A percentile compares a stretch with the other conserved stretches of the same genome.
These are phyloP conservation scores for Ophion ventricosus DNA, from an alignment of 2,888 invertebrate species.

Conservation along the genomic window DNA sequence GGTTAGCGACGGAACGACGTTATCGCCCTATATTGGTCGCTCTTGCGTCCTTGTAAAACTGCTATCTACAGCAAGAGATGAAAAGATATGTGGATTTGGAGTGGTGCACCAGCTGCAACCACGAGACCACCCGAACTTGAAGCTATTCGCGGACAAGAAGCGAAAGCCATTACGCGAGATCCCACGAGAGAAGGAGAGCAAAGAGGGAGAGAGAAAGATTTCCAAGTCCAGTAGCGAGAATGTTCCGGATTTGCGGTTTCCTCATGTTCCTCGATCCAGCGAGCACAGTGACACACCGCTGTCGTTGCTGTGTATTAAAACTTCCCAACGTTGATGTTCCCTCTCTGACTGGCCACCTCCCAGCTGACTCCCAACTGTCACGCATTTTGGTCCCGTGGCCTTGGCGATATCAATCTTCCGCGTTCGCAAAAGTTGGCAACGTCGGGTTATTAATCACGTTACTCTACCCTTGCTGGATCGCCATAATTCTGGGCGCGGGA, in stretches of 20 bases:
- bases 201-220: background rate
- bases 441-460: conserved; percentile 76
- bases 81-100: conserved; percentile 34
- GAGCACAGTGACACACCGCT: conserved; percentile 64
- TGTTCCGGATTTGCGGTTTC: conserved; percentile 19
- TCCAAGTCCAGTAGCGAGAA: conserved; percentile 27
- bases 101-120: conserved; percentile 31
- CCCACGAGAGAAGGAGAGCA: conserved; percentile 11
- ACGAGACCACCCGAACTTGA: background rate
- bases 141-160: conserved; percentile 21
- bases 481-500: conserved; percentile 74
- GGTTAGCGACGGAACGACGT: conserved; percentile 38
- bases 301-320: conserved; percentile 73
- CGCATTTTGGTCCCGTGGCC: conserved; percentile 48
- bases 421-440: conserved; percentile 76
- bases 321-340: conserved; percentile 60
- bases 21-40: conserved; percentile 47
- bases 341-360: conserved; percentile 38
- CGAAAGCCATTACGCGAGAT: conserved; percentile 35
- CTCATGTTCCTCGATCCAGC: conserved; percentile 16
- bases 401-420: conserved; percentile 76
- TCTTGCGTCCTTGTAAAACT: conserved; percentile 50
- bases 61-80: conserved; percentile 42
- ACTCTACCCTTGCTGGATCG: conserved; percentile 69
- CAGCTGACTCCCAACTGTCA: conserved; percentile 28